These are phyloP conservation scores for Myiozetetes cayanensis DNA, from an alignment of 2,113 vertebrate species.

Conservation along the genomic window DNA sequence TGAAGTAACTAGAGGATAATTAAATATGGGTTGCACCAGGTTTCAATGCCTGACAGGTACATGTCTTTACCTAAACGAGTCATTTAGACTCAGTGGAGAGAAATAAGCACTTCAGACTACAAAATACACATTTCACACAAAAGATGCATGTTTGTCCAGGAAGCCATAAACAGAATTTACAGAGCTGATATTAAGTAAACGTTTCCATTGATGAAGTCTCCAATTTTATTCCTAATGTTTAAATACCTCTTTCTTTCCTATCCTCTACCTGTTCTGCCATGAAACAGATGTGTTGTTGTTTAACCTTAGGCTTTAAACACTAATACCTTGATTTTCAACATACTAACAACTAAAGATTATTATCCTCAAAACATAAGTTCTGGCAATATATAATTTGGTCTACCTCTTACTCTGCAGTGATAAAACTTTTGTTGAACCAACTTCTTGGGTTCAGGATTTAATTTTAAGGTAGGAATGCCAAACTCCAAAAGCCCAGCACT, in stretches of 20 bases:
- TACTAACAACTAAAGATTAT: background rate
- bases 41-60: background rate
- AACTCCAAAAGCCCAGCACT: background rate
- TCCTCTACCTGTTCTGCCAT: background rate
- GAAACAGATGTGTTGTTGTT: background rate
- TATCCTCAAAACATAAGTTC: background rate
- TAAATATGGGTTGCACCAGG: background rate
- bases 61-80: background rate
- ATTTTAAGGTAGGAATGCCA: slow-evolving; percentile 17
- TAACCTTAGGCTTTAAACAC: background rate
- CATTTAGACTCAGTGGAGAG: background rate
- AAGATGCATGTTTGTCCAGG: background rate
- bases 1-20: background rate
- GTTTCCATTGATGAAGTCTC: background rate
- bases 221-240: background rate
- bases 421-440: background rate
- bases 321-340: background rate
- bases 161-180: background rate
- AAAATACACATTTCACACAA: background rate
- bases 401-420: background rate
- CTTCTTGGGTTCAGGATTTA: background rate
- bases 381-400: background rate
- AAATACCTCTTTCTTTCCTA: background rate
- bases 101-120: background rate
- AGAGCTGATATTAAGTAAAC: background rate